phyloP scores from a whole-genome alignment of 2,797 vertebrate species.

The Lepilemur septentrionalis region DNA sequence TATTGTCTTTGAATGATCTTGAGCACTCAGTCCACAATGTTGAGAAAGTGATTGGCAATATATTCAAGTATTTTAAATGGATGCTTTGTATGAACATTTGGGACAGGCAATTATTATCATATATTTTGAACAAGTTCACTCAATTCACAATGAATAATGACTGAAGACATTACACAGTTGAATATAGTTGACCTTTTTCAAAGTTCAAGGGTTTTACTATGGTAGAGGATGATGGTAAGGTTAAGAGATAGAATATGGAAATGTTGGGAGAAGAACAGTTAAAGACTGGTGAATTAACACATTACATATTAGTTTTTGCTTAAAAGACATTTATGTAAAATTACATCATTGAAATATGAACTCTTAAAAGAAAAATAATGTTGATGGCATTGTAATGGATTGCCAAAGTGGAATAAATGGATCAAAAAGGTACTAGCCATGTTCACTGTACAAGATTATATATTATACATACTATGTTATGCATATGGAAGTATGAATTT shows the following conservation, averaged over 20 bases:
- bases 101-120: not conserved
- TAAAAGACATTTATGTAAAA: slow-evolving; percentile 12
- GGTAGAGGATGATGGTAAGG: not conserved
- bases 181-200: not conserved
- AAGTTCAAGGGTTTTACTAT: not conserved
- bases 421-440: not conserved
- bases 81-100: not conserved
- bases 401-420: not conserved
- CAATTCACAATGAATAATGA: not conserved
- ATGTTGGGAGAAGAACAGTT: not conserved
- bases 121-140: slow-evolving; percentile 1
- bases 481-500: not conserved
- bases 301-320: not conserved
- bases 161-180: not conserved
- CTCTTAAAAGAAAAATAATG: not conserved
- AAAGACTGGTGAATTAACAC: not conserved
- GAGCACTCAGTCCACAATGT: not conserved
- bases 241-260: not conserved
- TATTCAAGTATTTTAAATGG: not conserved
- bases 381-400: not conserved
- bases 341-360: not conserved
- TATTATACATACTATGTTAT: not conserved
- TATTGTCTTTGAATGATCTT: not conserved
- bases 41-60: not conserved
- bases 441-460: not conserved